Conservation (phyloP, 2,888 invertebrate species). For the Spodoptera picta region DNA sequence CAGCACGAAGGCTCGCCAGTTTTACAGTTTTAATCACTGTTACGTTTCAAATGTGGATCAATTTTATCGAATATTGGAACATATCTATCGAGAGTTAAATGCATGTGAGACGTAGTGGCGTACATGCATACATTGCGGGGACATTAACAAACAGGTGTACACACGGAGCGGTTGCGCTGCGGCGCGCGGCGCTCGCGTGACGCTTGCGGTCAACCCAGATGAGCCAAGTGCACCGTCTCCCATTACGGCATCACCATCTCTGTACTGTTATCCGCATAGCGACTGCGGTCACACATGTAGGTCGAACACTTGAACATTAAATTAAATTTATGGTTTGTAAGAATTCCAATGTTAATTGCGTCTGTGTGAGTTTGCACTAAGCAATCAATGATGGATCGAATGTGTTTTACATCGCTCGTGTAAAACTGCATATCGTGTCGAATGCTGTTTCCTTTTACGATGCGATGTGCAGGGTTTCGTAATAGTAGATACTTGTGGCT, state of each 20-base stretch:
- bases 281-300: constrained; percentile 79
- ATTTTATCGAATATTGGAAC: constrained; percentile 29
- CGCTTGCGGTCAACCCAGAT: constrained; percentile 81
- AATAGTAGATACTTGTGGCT: constrained; percentile 24
- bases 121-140: constrained; percentile 45
- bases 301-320: constrained; percentile 79
- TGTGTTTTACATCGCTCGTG: constrained; percentile 26
- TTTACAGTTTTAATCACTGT: constrained; percentile 42
- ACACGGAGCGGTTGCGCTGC: constrained; percentile 10
- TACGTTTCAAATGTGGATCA: constrained; percentile 22
- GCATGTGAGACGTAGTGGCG: constrained; percentile 44
- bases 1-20: constrained; percentile 6
- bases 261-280: constrained; percentile 83
- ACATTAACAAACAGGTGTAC: constrained; percentile 55
- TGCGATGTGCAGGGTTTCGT: constrained; percentile 29
- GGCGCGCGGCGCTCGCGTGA: constrained; percentile 52
- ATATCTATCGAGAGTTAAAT: constrained; percentile 21
- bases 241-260: constrained; percentile 66
- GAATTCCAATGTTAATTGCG: constrained; percentile 75
- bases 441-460: constrained; percentile 25
- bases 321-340: constrained; percentile 79
- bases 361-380: constrained; percentile 44
- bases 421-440: constrained; percentile 15
- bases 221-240: constrained; percentile 65
- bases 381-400: constrained; percentile 31